Base-by-base conservation (phyloP, 92 coral and sea anemone species). In the Heteractis magnifica region DNA sequence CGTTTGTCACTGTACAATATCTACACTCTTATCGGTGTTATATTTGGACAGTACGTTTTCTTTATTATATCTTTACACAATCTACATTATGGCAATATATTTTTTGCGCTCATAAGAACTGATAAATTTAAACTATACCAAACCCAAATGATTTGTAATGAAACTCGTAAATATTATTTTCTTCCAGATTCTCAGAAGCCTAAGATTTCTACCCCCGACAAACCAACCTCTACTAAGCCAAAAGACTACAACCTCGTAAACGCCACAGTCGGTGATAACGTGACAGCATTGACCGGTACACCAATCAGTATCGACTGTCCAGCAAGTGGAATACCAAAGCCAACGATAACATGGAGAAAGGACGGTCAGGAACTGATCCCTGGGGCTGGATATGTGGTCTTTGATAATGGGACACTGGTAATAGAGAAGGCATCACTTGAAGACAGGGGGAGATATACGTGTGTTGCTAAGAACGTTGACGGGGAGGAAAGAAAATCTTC, bases 331-430 rank as follows among this genome's bases (percentile, higher is more conserved):
- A 71, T 83, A 19, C 92, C 90, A 19, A 49, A 51, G 41, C 92
- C 92, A 18, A 83, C 51, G 59, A 79, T 89, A 75, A 77, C 90
- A 8, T 91, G 94, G 94, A 76, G 77, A 81, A 65, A 74, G 59
- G 83, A 91, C 77, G 92, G 79, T 26, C 62, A 89, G 49, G 80
- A 65, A 49, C 51, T 91, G 55, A 14, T 5, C 50, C 11, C 51
- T 26, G 86, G 19, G 23, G 79, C 78, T 20, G 77, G 82, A 56
- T 79, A 78, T 71, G 59, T 75, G 52, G 77, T 93, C 6, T 56
- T 70, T 23, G 75, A 26, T 34, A 79, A 90, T 82, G 91, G 90
- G 4, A 84, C 95, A 15, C 64, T 90, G 81, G 7, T 80, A 50
- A 79, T 90, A 21, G 50, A 49, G 55, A 51, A 76, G 12, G 83